Evolutionary conservation across 2,888 invertebrate species (phyloP), one percentile per base, ranked within the genome.

Genomic region (Unio pictorum): DNA sequence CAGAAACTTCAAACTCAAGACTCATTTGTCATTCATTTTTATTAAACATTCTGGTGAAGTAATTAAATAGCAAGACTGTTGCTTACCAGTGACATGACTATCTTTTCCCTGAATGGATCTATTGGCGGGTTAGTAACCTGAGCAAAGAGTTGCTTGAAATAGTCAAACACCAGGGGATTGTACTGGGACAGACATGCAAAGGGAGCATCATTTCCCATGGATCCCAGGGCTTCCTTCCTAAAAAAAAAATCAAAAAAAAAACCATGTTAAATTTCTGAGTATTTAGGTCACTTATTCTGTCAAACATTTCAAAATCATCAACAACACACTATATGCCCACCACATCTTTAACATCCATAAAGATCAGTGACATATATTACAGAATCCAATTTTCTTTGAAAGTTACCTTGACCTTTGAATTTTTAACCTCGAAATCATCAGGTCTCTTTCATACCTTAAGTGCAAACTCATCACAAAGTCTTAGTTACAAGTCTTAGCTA

Each of bases 141-240:
- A 56, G 99, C 99, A 91, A 99, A 99, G 62, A 99, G 92, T 89
- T 99, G 99, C 89, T 99, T 99, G 92, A 99, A 99, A 91, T 99
- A 99, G 83, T 96, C 96, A 90, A 98, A 99, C 2, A 96, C 93
- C 71, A 98, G 92, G 15, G 99, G 99, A 89, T 98, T 96, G 92
- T 96, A 98, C 89, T 94, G 93, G 1, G 99, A 99, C 45, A 99
- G 93, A 86, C 99, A 99, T 15, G 99, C 99, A 80, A 99, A 91
- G 0, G 99, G 99, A 0, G 96, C 96, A 91, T 99, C 99, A 90
- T 99, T 99, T 72, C 99, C 99, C 99, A 99, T 99, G 54, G 98
- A 99, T 67, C 99, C 99, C 30, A 99, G 92, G 1, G 98, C 96
- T 92, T 99, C 99, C 91, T 99, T 99, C 90, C 97, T 98, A 90